Percentiles rank a stretch among this genome's conserved stretches.
phyloP scores from a whole-genome alignment of 2,888 invertebrate species.

The Baccha elongata region DNA sequence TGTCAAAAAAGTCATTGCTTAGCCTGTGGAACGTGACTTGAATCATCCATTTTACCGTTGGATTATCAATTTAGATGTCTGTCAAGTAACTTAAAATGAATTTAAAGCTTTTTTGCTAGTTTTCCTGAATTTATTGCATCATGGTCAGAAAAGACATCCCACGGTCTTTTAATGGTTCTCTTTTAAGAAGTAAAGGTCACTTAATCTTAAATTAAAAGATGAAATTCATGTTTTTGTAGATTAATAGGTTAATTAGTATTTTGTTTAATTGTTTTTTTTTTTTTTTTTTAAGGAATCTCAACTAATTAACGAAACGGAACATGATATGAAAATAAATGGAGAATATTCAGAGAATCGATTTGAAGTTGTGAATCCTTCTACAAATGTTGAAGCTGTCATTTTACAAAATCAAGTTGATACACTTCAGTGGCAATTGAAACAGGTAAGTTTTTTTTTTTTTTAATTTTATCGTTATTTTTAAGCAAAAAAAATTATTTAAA shows the following conservation, averaged over 20 bases:
- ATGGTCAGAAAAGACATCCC: slow-evolving; percentile 20
- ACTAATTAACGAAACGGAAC: slow-evolving; percentile 56
- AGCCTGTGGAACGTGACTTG: slow-evolving; percentile 3
- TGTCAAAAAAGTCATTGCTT: not conserved
- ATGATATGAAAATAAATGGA: slow-evolving; percentile 33
- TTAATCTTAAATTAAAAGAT: slow-evolving; percentile 23
- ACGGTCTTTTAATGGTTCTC: not conserved
- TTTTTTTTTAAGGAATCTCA: slow-evolving; percentile 71
- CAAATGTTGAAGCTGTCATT: slow-evolving; percentile 84
- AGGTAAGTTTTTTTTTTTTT: slow-evolving; percentile 83
- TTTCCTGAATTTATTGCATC: slow-evolving; percentile 33
- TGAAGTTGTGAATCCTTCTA: slow-evolving; percentile 72
- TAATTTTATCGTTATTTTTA: too few species aligned
- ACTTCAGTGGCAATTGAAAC: slow-evolving; percentile 88
- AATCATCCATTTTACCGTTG: not conserved
- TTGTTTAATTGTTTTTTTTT: slow-evolving; percentile 33
- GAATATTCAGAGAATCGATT: slow-evolving; percentile 65
- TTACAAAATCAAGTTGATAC: slow-evolving; percentile 87
- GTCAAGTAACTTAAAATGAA: slow-evolving; percentile 28
- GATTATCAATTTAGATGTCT: slow-evolving; percentile 32
- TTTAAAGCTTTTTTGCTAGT: slow-evolving; percentile 9
- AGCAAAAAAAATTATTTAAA: not conserved
- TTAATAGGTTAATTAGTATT: not conserved
- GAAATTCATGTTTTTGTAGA: slow-evolving; percentile 32
- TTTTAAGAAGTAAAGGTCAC: slow-evolving; percentile 18